phyloP scores from a whole-genome alignment of 1,140 invertebrate species.

The Augochlora pura region DNA sequence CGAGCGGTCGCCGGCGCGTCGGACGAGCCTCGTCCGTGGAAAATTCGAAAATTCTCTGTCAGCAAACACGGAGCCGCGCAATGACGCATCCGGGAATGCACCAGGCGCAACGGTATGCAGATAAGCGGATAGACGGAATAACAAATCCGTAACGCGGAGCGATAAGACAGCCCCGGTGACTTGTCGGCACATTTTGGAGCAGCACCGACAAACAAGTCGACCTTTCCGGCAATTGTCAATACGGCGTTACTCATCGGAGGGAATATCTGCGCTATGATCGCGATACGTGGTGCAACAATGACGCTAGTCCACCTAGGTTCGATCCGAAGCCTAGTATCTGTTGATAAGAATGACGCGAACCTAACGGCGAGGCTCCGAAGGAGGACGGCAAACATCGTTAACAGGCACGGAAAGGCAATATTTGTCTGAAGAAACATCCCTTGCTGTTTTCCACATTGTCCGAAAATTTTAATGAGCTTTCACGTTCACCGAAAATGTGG shows the following conservation, averaged over 20 bases:
- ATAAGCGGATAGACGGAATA: constrained; percentile 43
- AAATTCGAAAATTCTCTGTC: constrained; percentile 29
- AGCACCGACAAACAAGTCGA: constrained; percentile 4
- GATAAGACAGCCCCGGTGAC: constrained; percentile 27
- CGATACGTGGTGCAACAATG: background rate
- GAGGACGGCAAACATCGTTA: background rate
- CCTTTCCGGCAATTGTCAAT: background rate
- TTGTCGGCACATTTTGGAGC: constrained; percentile 21
- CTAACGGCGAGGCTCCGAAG: too few relatives aligned
- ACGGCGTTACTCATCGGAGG: background rate
- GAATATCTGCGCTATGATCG: background rate
- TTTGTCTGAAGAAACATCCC: too few relatives aligned
- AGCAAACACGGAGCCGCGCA: background rate
- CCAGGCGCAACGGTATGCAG: constrained; percentile 26
- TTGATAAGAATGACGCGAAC: background rate
- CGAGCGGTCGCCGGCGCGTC: background rate
- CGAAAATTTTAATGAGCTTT: too few relatives aligned
- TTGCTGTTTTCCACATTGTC: too few relatives aligned
- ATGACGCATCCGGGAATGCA: constrained; percentile 36
- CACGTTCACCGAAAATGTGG: too few relatives aligned
- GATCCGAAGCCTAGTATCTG: background rate
- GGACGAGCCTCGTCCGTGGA: background rate
- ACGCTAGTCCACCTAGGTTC: background rate
- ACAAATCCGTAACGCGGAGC: constrained; percentile 39
- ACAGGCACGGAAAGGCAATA: background rate